These are phyloP conservation scores for Drosophila repletoides DNA, from an alignment of 1,140 invertebrate species.

Conservation along the genomic window DNA sequence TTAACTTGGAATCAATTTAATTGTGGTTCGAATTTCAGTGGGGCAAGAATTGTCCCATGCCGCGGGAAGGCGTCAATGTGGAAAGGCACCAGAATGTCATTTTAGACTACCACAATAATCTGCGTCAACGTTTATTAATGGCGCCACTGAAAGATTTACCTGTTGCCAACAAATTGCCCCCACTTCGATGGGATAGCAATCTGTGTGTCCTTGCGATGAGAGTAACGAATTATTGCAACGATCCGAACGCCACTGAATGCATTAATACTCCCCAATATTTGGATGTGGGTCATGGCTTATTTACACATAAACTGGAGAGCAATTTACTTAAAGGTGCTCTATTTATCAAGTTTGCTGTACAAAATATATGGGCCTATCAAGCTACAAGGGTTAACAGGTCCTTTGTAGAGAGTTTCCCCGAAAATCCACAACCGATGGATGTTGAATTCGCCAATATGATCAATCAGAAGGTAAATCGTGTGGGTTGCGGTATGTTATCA, in stretches of 20 bases:
- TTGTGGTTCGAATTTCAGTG: constrained; percentile 1
- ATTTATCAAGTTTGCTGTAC: too few species aligned
- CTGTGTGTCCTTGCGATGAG: constrained; percentile 23
- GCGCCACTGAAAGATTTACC: rapidly evolving
- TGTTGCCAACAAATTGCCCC: not conserved
- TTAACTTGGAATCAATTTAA: not conserved
- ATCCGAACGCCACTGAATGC: not conserved
- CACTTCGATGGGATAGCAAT: not conserved
- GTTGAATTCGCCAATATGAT: not conserved
- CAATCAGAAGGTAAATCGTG: not conserved
- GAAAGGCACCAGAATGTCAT: not conserved
- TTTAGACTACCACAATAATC: not conserved
- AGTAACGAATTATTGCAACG: constrained; percentile 8
- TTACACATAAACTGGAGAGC: too few species aligned
- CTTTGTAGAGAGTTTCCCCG: not conserved
- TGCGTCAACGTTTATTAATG: too few species aligned
- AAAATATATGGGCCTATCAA: too few species aligned
- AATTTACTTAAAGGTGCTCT: too few species aligned
- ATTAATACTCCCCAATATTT: constrained; percentile 8
- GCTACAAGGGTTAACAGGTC: not conserved
- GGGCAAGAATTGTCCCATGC: not conserved
- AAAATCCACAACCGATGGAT: too few species aligned
- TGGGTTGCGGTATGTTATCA: constrained; percentile 15
- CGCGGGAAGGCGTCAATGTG: not conserved
- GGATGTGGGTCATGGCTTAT: too few species aligned